Evolutionary conservation across 2,888 invertebrate species (phyloP), one percentile per base, ranked within the genome.

Genomic region (Watsonalla cultraria): DNA sequence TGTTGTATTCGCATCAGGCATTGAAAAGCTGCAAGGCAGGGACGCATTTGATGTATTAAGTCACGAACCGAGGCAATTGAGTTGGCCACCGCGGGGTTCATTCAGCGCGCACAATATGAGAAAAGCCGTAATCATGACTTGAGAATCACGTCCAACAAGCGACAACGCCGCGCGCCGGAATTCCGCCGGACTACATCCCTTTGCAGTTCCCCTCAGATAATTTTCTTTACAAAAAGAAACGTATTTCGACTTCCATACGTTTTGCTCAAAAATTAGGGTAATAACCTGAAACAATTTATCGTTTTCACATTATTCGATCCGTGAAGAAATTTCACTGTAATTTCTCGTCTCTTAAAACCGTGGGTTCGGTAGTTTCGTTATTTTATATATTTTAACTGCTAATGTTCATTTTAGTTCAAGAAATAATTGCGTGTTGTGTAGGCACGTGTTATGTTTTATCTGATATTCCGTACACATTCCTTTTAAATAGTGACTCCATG

Each of bases 101-200:
- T 87, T 87, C 84, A 86, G 78, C 74, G 74, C 74, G 58, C 73
- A 85, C 85, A 86, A 83, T 86, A 80, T 86, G 86, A 84, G 82
- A 84, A 86, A 86, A 86, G 84, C 76, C 78, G 85, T 84, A 88
- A 89, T 84, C 80, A 81, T 84, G 82, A 77, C 85, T 78, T 68
- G 75, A 78, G 78, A 87, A 86, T 86, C 87, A 86, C 87, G 87
- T 87, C 72, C 81, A 79, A 80, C 81, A 78, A 78, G 74, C 80
- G 78, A 80, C 84, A 82, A 76, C 80, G 77, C 86, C 87, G 87
- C 87, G 76, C 80, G 77, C 86, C 87, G 87, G 88, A 89, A 85
- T 85, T 88, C 88, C 88, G 87, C 74, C 74, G 74, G 74, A 74
- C 78, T 71, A 64, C 80, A 70, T 73, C 72, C 71, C 70, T 11